Evolutionary conservation across 2,888 invertebrate genomes (phyloP).

Genomic region (Platypus cylindrus): DNA sequence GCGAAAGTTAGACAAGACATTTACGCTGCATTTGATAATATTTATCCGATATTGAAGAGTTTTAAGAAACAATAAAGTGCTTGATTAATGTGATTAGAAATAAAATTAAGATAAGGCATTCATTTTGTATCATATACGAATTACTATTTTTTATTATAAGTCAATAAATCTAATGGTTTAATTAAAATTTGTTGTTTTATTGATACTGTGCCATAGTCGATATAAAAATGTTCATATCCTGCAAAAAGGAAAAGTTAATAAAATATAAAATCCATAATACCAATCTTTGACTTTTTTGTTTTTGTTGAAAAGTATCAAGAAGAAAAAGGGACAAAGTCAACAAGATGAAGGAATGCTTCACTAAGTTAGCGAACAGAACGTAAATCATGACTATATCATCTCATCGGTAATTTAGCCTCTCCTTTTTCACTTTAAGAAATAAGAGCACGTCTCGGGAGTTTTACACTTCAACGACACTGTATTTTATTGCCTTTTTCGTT

Average conservation of each 20-base stretch:
- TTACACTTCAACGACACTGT: conserved; percentile 31
- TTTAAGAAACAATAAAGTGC: conserved; percentile 35
- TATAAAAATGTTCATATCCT: too few species aligned
- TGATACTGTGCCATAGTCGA: too few species aligned
- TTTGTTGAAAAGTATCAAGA: conserved; percentile 2
- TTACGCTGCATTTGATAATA: conserved; percentile 64
- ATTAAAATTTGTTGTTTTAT: conserved; percentile 1
- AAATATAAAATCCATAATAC: conserved; percentile 4
- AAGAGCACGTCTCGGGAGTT: conserved; percentile 28
- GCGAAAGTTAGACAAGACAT: conserved; percentile 64
- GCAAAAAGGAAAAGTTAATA: conserved; percentile 3
- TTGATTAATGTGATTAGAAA: too few species aligned
- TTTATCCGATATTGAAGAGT: conserved; percentile 64
- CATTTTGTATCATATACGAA: too few species aligned
- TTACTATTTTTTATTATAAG: too few species aligned
- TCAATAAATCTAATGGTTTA: background rate
- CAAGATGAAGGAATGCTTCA: too few species aligned
- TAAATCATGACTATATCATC: conserved; percentile 28
- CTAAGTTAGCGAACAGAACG: conserved; percentile 19
- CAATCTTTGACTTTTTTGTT: background rate
- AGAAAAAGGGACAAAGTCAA: background rate
- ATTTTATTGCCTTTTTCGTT: conserved; percentile 29
- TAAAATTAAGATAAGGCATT: too few species aligned
- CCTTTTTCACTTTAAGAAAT: conserved; percentile 22
- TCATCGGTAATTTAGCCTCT: conserved; percentile 29